Conservation (phyloP, 2,113 vertebrate species). For the Opisthocomus hoazin region DNA sequence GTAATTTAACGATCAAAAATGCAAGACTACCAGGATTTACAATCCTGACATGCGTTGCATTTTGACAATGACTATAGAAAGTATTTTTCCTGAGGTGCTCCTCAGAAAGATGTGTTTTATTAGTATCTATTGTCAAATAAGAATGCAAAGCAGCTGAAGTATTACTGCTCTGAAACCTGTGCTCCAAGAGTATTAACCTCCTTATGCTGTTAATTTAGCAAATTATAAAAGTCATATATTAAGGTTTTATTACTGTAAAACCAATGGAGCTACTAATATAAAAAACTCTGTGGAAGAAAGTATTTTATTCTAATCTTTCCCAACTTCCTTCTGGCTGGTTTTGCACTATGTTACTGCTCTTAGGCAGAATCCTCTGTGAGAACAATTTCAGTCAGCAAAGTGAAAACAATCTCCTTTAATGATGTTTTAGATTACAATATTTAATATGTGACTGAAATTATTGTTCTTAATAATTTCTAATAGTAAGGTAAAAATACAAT, state of each 20-base stretch:
- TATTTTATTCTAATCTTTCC: neutral
- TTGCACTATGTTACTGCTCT: neutral
- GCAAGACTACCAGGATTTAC: neutral
- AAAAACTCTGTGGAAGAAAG: neutral
- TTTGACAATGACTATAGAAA: neutral
- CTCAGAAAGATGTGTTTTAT: neutral
- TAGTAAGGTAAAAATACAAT: slow-evolving; percentile 14
- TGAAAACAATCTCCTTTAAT: neutral
- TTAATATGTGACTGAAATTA: neutral
- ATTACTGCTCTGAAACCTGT: neutral
- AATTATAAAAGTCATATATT: neutral
- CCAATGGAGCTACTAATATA: neutral
- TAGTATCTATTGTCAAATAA: neutral
- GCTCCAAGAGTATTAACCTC: neutral
- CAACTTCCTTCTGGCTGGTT: neutral
- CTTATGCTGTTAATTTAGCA: neutral
- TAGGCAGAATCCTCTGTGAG: neutral
- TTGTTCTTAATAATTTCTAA: slow-evolving; percentile 6
- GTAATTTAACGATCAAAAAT: neutral
- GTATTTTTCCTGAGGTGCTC: neutral
- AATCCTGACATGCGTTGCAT: neutral
- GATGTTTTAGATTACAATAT: neutral
- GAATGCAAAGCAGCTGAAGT: neutral
- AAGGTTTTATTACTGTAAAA: slow-evolving; percentile 3
- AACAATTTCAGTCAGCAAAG: neutral